Conservation (phyloP, 2,888 invertebrate genomes). For the Drosophila neutralis region DNA sequence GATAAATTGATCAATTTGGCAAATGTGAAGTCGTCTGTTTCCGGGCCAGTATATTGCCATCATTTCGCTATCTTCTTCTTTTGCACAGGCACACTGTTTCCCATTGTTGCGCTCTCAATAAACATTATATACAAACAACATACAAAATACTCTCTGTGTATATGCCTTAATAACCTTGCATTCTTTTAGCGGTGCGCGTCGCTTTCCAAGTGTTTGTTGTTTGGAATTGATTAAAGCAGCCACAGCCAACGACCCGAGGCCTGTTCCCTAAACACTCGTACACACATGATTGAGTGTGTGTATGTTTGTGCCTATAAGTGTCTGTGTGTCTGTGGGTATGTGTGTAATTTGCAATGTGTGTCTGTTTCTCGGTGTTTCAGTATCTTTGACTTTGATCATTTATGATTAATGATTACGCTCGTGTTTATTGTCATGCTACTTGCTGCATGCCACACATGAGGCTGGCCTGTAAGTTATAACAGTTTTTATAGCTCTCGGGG, state of each 20-base stretch:
- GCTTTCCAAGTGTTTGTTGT: conserved; percentile 66
- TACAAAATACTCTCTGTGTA: conserved; percentile 19
- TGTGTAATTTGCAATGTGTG: conserved; percentile 13
- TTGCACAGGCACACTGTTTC: conserved; percentile 1
- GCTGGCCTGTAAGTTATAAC: conserved; percentile 33
- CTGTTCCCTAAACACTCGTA: conserved; percentile 64
- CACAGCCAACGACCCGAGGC: conserved; percentile 55
- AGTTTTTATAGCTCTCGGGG: conserved; percentile 56
- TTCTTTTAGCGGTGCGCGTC: conserved; percentile 52
- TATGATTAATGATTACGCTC: conserved; percentile 76
- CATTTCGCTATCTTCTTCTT: conserved; percentile 3
- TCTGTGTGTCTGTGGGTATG: conserved; percentile 18
- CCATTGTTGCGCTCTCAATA: conserved; percentile 31
- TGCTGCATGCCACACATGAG: conserved; percentile 7
- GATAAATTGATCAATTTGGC: conserved; percentile 47
- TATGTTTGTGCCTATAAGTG: conserved; percentile 12
- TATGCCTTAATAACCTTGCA: conserved; percentile 70
- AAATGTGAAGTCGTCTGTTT: conserved; percentile 51
- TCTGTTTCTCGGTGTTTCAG: conserved; percentile 44
- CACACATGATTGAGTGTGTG: conserved; percentile 51
- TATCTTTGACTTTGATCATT: conserved; percentile 79
- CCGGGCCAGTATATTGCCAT: conserved; percentile 13
- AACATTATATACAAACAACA: conserved; percentile 46
- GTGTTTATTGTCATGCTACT: conserved; percentile 73
- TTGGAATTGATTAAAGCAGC: conserved; percentile 74